Base-by-base conservation (phyloP, 2,113 vertebrate species). In the Elachura formosa region DNA sequence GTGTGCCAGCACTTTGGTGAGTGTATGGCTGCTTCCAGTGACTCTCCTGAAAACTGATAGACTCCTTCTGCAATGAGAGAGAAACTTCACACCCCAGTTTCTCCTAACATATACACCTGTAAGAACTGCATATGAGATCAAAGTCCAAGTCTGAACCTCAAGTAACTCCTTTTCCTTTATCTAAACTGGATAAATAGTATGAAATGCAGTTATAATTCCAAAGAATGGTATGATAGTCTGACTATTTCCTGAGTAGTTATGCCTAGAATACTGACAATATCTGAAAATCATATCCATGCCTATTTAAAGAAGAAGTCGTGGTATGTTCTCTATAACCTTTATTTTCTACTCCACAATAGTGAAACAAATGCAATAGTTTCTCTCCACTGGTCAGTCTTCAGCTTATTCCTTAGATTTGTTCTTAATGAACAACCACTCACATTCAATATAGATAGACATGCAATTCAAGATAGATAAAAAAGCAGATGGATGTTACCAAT, bases 401-500 rank as follows among this genome's bases (percentile, higher is more conserved):
- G 68, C 45, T 93, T 29, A 31, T 25, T 87, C 87, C 16, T 94
- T 31, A 72, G 48, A 40, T 33, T 67, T 90, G 11, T 49, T 96
- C n/a, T 95, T 48, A 90, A 81, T 63, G 69, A 92, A 90, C 9
- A 33, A 88, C 41, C 73, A 71, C 14, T 87, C 41, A 22, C 28
- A 58, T 46, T 83, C 52, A 88, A 3, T n/a, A 48, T 1, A 56
- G 24, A 25, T 0, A 48, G 55, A 34, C 33, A 61, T 62, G 78
- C 56, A 81, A 4, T 38, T 95, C 34, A 62, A 81, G 41, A 69
- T 0, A 84, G 72, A 62, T 12, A 46, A 80, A 84, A 80, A 87
- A 89, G 76, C 45, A 91, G 74, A 73, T 0, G 15, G 46, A 59
- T 83, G 85, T 97, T 98, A 99, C 99, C 99, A 83, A 99, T 99